Base-by-base conservation (phyloP, 2,888 invertebrate species). In the Coenonympha arcania region DNA sequence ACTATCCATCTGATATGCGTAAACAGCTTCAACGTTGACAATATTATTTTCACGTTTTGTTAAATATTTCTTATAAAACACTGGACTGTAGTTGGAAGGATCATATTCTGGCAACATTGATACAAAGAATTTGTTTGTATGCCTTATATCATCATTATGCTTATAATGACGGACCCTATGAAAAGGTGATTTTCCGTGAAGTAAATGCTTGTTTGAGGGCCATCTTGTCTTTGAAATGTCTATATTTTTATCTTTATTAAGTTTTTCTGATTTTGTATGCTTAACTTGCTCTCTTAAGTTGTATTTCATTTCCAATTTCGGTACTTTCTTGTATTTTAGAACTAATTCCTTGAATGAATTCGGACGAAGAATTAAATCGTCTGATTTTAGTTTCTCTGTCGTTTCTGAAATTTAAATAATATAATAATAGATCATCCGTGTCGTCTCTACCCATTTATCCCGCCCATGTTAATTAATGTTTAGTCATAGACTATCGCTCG, bases 271-370 rank as follows among this genome's bases (percentile, higher is more conserved):
- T 51, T 73, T 80, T 47, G 62, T 69, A 45, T 79, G 72, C 54
- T 72, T 82, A 0, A 81, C 70, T 56, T 79, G 78, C 50, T 84
- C 81, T 26, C 76, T 65, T 26, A 79, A 61, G 51, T 77, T 77
- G 37, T 83, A 81, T 50, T 64, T 71, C n/a, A 83, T 57, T 57
- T 80, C 68, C 4, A 79, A 62, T 60, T 72, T 76, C 8, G 82
- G 80, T 45, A 67, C 52, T 58, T 69, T 76, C 50, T 68, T 78
- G 48, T 73, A 71, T 63, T 76, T 79, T 1, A 71, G 69, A 6
- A 77, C 50, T 31, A 69, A 60, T 43, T 81, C 76, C 57, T 71
- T 76, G 28, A 81, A 73, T 1, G 72, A 63, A 41, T 75, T 76
- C 19, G 71, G 65, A 9, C 66, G 64, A 11, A 20, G 65, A 53